These are phyloP conservation scores for Spicauda simplicius DNA, from an alignment of 2,888 invertebrate species.

Conservation along the genomic window DNA sequence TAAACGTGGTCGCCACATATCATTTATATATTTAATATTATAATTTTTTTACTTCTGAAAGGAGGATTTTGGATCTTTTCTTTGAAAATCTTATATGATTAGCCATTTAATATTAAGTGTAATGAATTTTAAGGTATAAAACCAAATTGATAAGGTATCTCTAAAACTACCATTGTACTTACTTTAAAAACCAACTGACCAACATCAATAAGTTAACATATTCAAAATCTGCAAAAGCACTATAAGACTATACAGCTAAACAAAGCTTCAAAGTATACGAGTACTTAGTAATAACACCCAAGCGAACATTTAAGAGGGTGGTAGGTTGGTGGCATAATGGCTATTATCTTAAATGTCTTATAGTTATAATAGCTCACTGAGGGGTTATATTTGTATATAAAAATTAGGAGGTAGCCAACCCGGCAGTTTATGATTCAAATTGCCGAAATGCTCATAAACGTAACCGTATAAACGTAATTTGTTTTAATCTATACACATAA, in stretches of 20 bases:
- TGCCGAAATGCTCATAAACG: neutral
- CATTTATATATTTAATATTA: too few species aligned
- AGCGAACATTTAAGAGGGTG: constrained; percentile 4
- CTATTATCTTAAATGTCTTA: constrained; percentile 26
- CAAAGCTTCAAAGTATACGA: neutral
- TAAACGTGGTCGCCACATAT: too few species aligned
- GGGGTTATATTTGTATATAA: constrained; percentile 9
- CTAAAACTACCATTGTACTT: too few species aligned
- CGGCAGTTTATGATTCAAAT: neutral
- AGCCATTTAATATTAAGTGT: too few species aligned
- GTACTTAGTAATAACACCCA: constrained; percentile 13
- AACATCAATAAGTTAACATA: neutral
- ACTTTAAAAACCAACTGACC: too few species aligned
- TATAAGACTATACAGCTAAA: neutral
- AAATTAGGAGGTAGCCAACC: neutral
- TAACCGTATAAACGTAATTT: neutral
- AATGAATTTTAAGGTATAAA: too few species aligned
- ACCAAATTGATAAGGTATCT: too few species aligned
- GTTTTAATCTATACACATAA: neutral
- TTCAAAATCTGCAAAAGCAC: neutral
- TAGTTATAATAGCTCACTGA: constrained; percentile 11
- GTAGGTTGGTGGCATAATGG: neutral
- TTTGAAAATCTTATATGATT: too few species aligned
- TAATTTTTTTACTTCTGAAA: too few species aligned
- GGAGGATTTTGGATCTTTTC: too few species aligned